Conservation (phyloP, 2,797 vertebrate species). For the Melanotaenia boesemani region DNA sequence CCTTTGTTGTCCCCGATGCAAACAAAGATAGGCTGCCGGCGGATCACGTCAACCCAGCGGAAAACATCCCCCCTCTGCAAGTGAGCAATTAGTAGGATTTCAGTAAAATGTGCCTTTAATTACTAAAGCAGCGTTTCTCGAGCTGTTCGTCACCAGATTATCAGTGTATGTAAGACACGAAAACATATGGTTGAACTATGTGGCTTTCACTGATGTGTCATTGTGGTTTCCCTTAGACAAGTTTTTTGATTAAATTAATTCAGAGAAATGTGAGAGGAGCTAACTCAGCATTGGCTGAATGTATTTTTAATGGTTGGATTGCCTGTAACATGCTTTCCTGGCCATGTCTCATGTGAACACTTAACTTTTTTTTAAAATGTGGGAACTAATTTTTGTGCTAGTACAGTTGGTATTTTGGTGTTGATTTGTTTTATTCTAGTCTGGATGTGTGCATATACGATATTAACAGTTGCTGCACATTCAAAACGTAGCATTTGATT, state of each 20-base stretch:
- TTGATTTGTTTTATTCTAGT: constrained; percentile 8
- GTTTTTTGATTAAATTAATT: constrained; percentile 68
- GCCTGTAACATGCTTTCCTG: constrained; percentile 7
- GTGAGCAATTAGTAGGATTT: constrained; percentile 49
- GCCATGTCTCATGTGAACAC: constrained; percentile 15
- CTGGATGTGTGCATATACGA: neutral
- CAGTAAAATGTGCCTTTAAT: constrained; percentile 60
- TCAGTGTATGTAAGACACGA: constrained; percentile 50
- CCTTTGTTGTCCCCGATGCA: constrained; percentile 70
- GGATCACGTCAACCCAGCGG: constrained; percentile 35
- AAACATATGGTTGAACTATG: constrained; percentile 59
- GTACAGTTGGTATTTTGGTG: neutral
- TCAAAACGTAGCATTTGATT: neutral
- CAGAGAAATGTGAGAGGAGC: constrained; percentile 56
- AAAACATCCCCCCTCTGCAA: constrained; percentile 13
- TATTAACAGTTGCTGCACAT: constrained; percentile 14
- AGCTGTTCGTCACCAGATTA: constrained; percentile 42
- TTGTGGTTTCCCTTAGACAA: constrained; percentile 65
- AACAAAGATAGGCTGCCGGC: constrained; percentile 53
- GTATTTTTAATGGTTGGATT: constrained; percentile 53
- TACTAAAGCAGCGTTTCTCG: constrained; percentile 30
- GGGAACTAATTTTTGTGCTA: neutral
- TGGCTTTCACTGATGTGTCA: constrained; percentile 70
- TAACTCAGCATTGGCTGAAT: constrained; percentile 41
- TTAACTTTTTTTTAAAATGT: constrained; percentile 5